Conservation (phyloP, 2,113 vertebrate species). For the Scopus umbretta region DNA sequence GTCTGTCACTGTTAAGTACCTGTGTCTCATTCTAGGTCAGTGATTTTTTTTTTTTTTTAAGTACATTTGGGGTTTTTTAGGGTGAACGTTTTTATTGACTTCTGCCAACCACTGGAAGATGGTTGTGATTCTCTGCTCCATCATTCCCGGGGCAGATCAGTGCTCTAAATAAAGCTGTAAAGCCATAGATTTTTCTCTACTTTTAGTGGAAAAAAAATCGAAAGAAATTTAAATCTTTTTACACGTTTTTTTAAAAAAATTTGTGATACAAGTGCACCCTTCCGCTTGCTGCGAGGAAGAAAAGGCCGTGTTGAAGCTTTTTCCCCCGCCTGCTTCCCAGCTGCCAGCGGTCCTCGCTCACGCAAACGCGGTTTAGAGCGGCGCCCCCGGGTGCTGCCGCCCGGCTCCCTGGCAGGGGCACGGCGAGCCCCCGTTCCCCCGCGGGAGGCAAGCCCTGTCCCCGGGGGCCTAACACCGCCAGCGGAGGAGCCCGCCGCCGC, state of each 20-base stretch:
- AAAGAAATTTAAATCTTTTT: too few species aligned
- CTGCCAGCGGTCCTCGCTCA: fast-evolving
- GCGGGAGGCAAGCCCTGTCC: fast-evolving
- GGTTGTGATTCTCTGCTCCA: neutral
- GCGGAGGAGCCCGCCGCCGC: neutral
- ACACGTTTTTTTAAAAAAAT: too few species aligned
- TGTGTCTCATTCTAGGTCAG: fast-evolving
- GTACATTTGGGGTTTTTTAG: neutral
- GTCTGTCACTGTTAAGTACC: too few species aligned
- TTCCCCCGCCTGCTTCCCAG: fast-evolving
- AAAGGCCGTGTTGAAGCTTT: too few species aligned
- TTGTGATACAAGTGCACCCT: neutral
- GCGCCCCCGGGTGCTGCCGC: fast-evolving
- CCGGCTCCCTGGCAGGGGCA: neutral
- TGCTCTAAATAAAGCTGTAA: neutral
- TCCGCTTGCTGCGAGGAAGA: neutral
- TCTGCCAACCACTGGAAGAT: fast-evolving
- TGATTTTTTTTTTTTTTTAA: neutral
- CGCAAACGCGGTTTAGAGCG: fast-evolving
- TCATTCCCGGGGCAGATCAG: fast-evolving
- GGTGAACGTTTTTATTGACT: neutral
- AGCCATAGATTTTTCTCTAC: neutral
- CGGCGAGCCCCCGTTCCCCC: neutral
- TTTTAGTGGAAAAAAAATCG: too few species aligned
- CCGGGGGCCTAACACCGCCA: too few species aligned